Conservation (phyloP, 2,113 vertebrate species). For the Rhinoderma darwinii region DNA sequence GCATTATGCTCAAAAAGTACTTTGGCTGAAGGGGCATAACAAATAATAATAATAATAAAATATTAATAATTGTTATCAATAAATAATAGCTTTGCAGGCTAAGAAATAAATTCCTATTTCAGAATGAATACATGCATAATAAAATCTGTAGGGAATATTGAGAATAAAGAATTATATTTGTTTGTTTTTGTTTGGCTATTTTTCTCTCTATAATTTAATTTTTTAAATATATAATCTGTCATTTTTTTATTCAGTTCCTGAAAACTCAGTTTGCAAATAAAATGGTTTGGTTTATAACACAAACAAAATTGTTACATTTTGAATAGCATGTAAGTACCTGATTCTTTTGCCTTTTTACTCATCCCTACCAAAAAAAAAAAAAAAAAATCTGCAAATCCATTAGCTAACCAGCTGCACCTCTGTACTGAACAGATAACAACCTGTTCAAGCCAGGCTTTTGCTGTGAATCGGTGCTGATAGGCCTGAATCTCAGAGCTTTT, state of each 20-base stretch:
- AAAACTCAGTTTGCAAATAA: constrained; percentile 88
- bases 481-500: constrained; percentile 99
- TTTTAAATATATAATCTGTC: constrained; percentile 32
- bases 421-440: constrained; percentile 99
- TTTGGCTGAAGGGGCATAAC: constrained; percentile 47
- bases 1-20: constrained; percentile 45
- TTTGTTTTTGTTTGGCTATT: constrained; percentile 71
- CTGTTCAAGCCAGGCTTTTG: constrained; percentile 96
- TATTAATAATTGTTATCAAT: constrained; percentile 60
- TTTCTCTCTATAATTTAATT: constrained; percentile 69
- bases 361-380: constrained; percentile 89
- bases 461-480: constrained; percentile 98
- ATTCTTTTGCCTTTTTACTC: constrained; percentile 93
- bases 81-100: constrained; percentile 56
- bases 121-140: constrained; percentile 54
- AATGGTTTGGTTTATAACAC: constrained; percentile 89
- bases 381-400: constrained; percentile 99
- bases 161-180: constrained; percentile 85
- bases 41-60: constrained; percentile 61
- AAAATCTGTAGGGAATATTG: constrained; percentile 37
- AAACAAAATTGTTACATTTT: constrained; percentile 89
- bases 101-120: constrained; percentile 39
- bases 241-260: constrained; percentile 71
- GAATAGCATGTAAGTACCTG: constrained; percentile 98
- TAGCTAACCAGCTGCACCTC: constrained; percentile 99